Evolutionary conservation across 2,797 vertebrate genomes (phyloP).

Genomic region (Pseudochirops corinnae): DNA sequence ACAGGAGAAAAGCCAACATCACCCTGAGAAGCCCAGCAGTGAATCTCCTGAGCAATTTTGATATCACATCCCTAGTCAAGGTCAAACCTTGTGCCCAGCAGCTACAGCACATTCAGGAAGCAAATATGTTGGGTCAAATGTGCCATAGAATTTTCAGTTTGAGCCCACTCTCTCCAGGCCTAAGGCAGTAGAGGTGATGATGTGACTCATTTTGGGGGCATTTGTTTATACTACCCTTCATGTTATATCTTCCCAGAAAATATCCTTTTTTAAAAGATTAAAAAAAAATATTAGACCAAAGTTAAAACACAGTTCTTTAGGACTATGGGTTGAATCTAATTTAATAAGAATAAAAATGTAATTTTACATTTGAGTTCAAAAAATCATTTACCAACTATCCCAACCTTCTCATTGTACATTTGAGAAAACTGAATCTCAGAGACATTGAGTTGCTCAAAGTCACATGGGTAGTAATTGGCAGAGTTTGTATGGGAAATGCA

Average conservation of each 20-base stretch:
- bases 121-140: background rate
- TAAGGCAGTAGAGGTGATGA: background rate
- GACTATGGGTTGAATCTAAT: background rate
- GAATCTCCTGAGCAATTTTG: background rate
- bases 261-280: background rate
- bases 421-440: background rate
- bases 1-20: background rate
- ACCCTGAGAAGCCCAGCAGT: background rate
- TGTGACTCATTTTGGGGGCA: background rate
- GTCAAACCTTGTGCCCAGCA: background rate
- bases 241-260: background rate
- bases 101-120: background rate
- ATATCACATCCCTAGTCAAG: background rate
- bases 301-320: background rate
- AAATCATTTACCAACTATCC: background rate
- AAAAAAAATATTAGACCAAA: background rate
- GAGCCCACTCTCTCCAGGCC: too few species aligned
- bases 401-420: background rate
- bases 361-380: background rate
- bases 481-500: background rate
- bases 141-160: background rate
- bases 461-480: background rate
- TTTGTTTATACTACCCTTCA: background rate
- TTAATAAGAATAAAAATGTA: background rate
- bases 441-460: background rate